These are phyloP conservation scores for Penaeus japonicus DNA, from an alignment of 1,140 invertebrate species.

Conservation along the genomic window DNA sequence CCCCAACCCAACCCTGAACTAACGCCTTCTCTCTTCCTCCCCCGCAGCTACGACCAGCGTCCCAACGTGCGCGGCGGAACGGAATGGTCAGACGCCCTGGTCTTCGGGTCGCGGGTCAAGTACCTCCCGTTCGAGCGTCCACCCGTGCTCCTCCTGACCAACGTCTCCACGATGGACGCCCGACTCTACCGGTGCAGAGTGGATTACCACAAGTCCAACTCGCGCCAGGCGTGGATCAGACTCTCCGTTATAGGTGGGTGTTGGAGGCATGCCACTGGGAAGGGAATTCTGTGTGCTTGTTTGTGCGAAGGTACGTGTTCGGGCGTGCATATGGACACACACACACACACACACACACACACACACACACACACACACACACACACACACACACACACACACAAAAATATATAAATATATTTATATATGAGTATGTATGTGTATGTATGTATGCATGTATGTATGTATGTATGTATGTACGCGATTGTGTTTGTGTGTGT, in stretches of 20 bases:
- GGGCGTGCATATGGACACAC: neutral
- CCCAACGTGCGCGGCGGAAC: neutral
- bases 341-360: too few relatives aligned
- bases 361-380: too few relatives aligned
- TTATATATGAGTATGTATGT: too few relatives aligned
- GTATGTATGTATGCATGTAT: too few relatives aligned
- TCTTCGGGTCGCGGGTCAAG: constrained; percentile 44
- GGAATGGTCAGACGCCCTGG: constrained; percentile 36
- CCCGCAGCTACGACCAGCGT: constrained; percentile 39
- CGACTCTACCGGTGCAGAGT: constrained; percentile 50
- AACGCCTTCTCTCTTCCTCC: neutral
- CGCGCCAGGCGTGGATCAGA: constrained; percentile 52
- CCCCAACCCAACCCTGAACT: too few relatives aligned
- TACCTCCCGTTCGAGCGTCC: constrained; percentile 51
- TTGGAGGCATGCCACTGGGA: too few relatives aligned
- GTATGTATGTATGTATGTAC: too few relatives aligned
- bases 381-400: too few relatives aligned
- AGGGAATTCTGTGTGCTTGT: too few relatives aligned
- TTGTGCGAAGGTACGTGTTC: too few relatives aligned
- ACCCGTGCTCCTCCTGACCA: constrained; percentile 35
- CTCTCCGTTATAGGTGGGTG: constrained; percentile 54
- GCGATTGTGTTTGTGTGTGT: too few relatives aligned
- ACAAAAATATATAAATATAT: too few relatives aligned
- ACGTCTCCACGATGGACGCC: constrained; percentile 36
- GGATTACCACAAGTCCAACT: constrained; percentile 54